These are phyloP conservation scores for Nomada ruficornis DNA, from an alignment of 2,888 invertebrate species.

Conservation along the genomic window DNA sequence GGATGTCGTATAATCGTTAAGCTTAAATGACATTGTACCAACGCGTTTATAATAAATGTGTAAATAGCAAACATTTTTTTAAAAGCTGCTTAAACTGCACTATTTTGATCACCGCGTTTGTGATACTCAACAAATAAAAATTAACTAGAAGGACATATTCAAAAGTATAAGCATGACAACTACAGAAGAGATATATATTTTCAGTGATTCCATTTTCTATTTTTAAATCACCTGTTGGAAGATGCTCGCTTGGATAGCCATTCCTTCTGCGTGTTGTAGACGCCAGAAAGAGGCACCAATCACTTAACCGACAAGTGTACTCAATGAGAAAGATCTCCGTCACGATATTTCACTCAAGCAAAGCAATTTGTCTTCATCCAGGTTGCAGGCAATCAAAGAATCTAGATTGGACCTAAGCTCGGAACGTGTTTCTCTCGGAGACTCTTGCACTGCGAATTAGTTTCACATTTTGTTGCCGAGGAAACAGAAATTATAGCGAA, in stretches of 20 bases:
- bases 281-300: not conserved
- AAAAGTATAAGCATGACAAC: too few species aligned
- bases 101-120: too few species aligned
- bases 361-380: not conserved
- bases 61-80: not conserved
- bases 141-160: too few species aligned
- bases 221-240: not conserved
- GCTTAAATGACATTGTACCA: not conserved
- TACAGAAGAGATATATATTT: too few species aligned
- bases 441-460: not conserved
- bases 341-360: not conserved
- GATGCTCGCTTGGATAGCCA: not conserved
- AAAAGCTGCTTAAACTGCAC: too few species aligned
- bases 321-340: not conserved
- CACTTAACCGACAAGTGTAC: slow-evolving; percentile 8
- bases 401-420: not conserved
- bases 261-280: not conserved
- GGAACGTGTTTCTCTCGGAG: slow-evolving; percentile 5
- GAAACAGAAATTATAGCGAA: too few species aligned
- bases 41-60: not conserved
- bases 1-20: not conserved
- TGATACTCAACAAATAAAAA: too few species aligned
- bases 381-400: not conserved
- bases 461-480: too few species aligned
- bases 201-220: not conserved